Conservation (phyloP, 2,888 invertebrate species). For the Nomada fabriciana region DNA sequence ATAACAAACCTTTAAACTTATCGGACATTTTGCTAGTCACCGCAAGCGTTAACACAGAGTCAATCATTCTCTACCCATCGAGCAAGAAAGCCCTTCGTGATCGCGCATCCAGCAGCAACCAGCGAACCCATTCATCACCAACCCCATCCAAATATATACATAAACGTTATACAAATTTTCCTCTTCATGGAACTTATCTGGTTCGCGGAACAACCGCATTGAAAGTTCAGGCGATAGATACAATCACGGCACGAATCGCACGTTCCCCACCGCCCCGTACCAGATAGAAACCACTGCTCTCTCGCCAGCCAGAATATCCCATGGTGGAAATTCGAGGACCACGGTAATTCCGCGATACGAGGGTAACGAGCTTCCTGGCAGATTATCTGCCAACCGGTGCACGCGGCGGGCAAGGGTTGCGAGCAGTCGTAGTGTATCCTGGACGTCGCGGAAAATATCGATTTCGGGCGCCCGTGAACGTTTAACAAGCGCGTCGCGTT, state of each 20-base stretch:
- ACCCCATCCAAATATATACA: background rate
- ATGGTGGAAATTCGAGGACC: conserved; percentile 65
- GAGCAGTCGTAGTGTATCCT: conserved; percentile 59
- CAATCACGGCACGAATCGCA: conserved; percentile 4
- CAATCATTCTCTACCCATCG: background rate
- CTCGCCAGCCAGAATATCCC: conserved; percentile 16
- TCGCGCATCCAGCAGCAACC: background rate
- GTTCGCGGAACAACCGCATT: background rate
- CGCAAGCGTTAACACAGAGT: background rate
- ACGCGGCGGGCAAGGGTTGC: conserved; percentile 55
- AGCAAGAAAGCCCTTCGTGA: background rate
- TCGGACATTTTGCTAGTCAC: too few species aligned
- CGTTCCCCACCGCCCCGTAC: conserved; percentile 13
- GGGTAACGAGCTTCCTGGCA: conserved; percentile 76
- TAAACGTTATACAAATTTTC: conserved; percentile 1
- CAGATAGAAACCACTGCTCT: conserved; percentile 14
- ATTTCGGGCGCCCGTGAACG: conserved; percentile 63
- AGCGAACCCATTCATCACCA: background rate
- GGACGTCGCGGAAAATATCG: conserved; percentile 77
- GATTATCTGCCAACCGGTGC: conserved; percentile 72
- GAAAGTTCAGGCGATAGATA: conserved; percentile 12
- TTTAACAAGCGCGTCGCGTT: conserved; percentile 82
- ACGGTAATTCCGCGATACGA: conserved; percentile 72
- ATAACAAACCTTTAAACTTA: too few species aligned
- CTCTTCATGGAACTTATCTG: background rate